A percentile compares a stretch with the other conserved stretches of the same genome.
phyloP scores from a whole-genome alignment of 2,888 invertebrate genomes.

The Baronia brevicornis region DNA sequence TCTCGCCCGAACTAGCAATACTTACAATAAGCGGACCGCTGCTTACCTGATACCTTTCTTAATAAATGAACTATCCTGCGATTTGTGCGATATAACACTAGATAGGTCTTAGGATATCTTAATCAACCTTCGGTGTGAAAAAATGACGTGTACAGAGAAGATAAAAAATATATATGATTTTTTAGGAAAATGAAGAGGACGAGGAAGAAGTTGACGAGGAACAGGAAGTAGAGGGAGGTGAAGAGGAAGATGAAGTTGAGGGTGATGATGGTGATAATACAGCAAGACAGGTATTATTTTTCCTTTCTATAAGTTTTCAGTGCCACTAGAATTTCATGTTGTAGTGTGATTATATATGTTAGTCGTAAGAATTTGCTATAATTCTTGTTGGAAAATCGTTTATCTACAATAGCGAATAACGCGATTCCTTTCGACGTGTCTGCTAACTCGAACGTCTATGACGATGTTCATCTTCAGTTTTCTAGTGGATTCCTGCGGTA shows the following conservation, averaged over 20 bases:
- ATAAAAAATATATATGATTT: too few species aligned
- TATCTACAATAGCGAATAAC: constrained; percentile 9
- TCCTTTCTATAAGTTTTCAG: neutral
- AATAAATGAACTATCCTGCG: too few species aligned
- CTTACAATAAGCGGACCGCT: too few species aligned
- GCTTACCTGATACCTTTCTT: too few species aligned
- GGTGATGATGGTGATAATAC: constrained; percentile 51
- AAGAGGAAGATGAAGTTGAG: constrained; percentile 56
- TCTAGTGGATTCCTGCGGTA: too few species aligned
- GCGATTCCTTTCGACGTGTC: neutral
- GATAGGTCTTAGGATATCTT: too few species aligned
- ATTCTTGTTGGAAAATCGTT: neutral
- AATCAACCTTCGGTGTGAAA: too few species aligned
- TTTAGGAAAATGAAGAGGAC: constrained; percentile 73
- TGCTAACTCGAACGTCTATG: too few species aligned
- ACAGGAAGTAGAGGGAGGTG: constrained; percentile 59
- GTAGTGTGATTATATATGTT: neutral
- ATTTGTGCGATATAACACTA: too few species aligned
- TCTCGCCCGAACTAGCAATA: too few species aligned
- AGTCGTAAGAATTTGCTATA: neutral
- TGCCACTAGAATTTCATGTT: neutral
- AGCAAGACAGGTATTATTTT: constrained; percentile 40
- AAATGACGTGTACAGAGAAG: too few species aligned
- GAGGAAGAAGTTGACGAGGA: constrained; percentile 72
- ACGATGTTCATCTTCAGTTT: too few species aligned